Percentiles rank a stretch among this genome's conserved stretches.
These are phyloP conservation scores for Agrilus planipennis DNA, from an alignment of 1,140 invertebrate genomes.

Conservation along the genomic window DNA sequence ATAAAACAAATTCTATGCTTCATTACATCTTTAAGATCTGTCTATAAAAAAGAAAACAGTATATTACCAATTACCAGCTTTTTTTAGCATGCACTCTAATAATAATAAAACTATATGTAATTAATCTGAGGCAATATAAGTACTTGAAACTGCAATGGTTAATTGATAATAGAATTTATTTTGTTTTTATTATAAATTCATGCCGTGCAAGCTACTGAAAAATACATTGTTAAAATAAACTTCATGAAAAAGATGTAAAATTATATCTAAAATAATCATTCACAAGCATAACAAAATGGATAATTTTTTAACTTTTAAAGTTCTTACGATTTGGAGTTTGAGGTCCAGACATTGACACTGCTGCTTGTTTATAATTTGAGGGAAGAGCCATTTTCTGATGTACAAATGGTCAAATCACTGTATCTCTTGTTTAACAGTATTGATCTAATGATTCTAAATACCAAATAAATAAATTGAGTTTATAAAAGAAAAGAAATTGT, in stretches of 20 bases:
- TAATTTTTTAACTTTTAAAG: slow-evolving; percentile 1
- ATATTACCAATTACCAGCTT: background rate
- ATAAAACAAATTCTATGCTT: slow-evolving; percentile 3
- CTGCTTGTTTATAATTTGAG: slow-evolving; percentile 61
- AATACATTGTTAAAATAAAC: background rate
- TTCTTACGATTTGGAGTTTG: slow-evolving; percentile 36
- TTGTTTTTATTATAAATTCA: background rate
- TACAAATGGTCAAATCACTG: too few relatives aligned
- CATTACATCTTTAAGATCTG: slow-evolving; percentile 1
- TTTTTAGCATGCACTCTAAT: too few relatives aligned
- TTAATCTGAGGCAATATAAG: too few relatives aligned
- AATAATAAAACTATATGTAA: too few relatives aligned
- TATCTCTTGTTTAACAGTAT: too few relatives aligned
- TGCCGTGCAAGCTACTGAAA: background rate
- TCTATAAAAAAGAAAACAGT: background rate
- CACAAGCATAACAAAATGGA: slow-evolving; percentile 6
- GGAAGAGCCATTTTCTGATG: slow-evolving; percentile 60
- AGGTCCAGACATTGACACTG: slow-evolving; percentile 48
- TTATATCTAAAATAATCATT: slow-evolving; percentile 1
- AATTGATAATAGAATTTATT: background rate
- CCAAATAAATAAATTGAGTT: too few relatives aligned
- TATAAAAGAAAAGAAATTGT: too few relatives aligned
- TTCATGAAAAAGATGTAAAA: background rate
- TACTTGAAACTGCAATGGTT: background rate
- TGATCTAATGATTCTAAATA: too few relatives aligned